These are phyloP conservation scores for Darevskia mixta DNA, from an alignment of 2,797 vertebrate species.

Conservation along the genomic window DNA sequence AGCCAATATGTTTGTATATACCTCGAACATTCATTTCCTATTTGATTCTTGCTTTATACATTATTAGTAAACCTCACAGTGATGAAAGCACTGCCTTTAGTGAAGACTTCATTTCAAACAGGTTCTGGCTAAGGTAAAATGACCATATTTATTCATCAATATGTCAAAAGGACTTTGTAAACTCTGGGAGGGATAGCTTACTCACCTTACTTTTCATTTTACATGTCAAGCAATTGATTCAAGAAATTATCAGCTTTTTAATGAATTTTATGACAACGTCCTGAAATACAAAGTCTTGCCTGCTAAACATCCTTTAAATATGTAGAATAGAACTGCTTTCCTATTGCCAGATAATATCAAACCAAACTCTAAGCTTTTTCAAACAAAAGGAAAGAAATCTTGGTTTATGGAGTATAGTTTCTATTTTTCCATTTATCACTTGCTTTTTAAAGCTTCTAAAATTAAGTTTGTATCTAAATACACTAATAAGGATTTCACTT, in stretches of 20 bases:
- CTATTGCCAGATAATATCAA: conserved; percentile 1
- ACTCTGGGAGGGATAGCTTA: not conserved
- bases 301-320: conserved; percentile 29
- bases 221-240: not conserved
- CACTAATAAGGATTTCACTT: not conserved
- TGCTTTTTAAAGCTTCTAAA: conserved; percentile 5
- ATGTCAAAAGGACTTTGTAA: not conserved
- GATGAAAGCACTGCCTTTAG: not conserved
- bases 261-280: conserved; percentile 4
- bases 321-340: conserved; percentile 14
- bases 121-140: conserved; percentile 47
- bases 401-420: not conserved
- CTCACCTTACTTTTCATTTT: not conserved
- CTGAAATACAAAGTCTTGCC: conserved; percentile 2
- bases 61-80: conserved; percentile 29
- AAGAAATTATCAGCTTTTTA: conserved; percentile 11
- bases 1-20: not conserved
- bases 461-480: conserved; percentile 28
- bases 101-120: conserved; percentile 21
- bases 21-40: conserved; percentile 6
- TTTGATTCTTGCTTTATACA: not conserved
- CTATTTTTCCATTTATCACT: not conserved
- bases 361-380: not conserved
- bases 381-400: not conserved
- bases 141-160: accelerated